Base-by-base conservation (phyloP, 2,888 invertebrate genomes). In the Polyploca ridens region DNA sequence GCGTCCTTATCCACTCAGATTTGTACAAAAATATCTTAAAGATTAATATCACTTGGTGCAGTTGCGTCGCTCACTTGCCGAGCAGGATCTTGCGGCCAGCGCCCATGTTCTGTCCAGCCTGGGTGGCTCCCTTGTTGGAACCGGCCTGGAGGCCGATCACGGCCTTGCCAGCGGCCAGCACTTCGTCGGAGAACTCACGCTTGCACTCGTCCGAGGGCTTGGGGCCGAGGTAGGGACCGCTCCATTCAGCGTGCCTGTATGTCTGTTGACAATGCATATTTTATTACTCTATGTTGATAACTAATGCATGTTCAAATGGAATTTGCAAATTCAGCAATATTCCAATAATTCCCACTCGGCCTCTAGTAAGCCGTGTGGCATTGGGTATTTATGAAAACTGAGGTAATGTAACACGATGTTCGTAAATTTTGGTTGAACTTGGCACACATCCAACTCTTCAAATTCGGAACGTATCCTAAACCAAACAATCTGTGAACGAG, bases 121-220 rank as follows among this genome's bases (percentile, higher is more conserved):
- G 99, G 69, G 97, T 97, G 78, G 99, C 99, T 58, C 99, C 99
- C 94, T 99, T 98, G 96, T 99, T 99, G 89, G 96, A 97, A 67
- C 99, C 99, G 77, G 98, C 98, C 91, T 99, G 99, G 63, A 99
- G 97, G 82, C 99, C 98, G 82, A 99, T 97, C 82, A 98, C 95
- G 75, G 96, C 96, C 93, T 99, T 96, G 35, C 98, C 98, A 75
- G 98, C 98, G 78, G 96, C 96, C 81, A 99, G 87, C 85, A 97
- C 97, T 87, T 99, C 99, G 0, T 99, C 99, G 33, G 96, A 96
- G 95, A 99, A 99, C 46, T 99, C 97, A 74, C 99, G 97, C 90
- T 98, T 98, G 96, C 98, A 97, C 88, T 98, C 98, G 19, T 98
- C 98, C 68, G 99, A 90, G 80, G 99, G 99, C 93, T 98, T 99